phyloP scores from a whole-genome alignment of 1,140 invertebrate genomes.

The Ptiloglossa arizonensis region DNA sequence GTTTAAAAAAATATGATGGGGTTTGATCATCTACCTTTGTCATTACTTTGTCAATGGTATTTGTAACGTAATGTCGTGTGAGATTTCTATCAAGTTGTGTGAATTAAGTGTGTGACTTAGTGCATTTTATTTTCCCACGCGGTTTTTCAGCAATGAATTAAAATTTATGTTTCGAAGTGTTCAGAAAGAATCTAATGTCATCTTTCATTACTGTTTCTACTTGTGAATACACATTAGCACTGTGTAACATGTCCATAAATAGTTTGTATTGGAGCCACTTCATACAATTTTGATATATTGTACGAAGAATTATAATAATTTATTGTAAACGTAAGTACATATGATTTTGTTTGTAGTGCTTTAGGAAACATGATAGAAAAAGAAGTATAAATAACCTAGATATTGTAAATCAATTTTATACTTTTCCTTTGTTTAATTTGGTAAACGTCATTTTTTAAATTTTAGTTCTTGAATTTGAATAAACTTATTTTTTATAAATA shows the following conservation, averaged over 20 bases:
- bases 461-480: neutral
- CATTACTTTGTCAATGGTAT: slow-evolving; percentile 25
- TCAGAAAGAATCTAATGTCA: slow-evolving; percentile 16
- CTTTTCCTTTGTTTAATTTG: neutral
- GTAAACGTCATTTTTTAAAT: neutral
- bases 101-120: neutral
- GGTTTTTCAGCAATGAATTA: slow-evolving; percentile 32
- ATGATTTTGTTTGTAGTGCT: neutral
- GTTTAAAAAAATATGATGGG: slow-evolving; percentile 29
- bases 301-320: slow-evolving; percentile 38
- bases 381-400: neutral
- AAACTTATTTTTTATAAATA: neutral
- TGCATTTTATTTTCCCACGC: slow-evolving; percentile 31
- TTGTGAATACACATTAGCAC: slow-evolving; percentile 33
- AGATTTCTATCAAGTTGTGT: slow-evolving; percentile 17
- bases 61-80: slow-evolving; percentile 7
- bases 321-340: slow-evolving; percentile 41
- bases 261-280: slow-evolving; percentile 29
- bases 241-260: slow-evolving; percentile 40
- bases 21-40: slow-evolving; percentile 35
- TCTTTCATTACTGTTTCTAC: slow-evolving; percentile 10
- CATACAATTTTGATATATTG: slow-evolving; percentile 43
- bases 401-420: neutral
- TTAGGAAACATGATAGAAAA: neutral
- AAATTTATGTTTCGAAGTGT: slow-evolving; percentile 12